Evolutionary conservation across 2,113 vertebrate genomes (phyloP).

Genomic region (Ictidomys tridecemlineatus): DNA sequence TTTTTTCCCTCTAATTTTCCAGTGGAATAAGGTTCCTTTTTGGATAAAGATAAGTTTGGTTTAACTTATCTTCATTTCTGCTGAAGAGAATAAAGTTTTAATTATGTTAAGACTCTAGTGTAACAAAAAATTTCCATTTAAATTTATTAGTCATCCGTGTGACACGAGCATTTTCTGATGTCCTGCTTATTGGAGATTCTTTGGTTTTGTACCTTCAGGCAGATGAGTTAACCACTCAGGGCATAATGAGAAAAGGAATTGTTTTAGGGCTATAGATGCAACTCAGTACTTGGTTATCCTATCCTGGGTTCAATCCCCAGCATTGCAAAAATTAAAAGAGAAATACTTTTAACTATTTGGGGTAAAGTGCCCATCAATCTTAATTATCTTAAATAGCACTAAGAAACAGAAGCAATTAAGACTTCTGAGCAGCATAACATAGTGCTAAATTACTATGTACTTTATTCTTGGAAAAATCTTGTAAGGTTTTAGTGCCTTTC

Average conservation of each 20-base stretch:
- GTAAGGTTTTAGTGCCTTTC: slow-evolving; percentile 18
- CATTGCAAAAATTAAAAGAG: too few relatives aligned
- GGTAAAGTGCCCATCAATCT: slow-evolving; percentile 29
- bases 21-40: background rate
- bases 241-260: slow-evolving; percentile 15
- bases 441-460: background rate
- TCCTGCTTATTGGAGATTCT: background rate
- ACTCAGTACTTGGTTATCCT: background rate
- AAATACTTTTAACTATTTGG: slow-evolving; percentile 26
- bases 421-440: background rate
- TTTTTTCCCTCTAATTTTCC: background rate
- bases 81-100: slow-evolving; percentile 30
- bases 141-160: slow-evolving; percentile 40
- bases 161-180: slow-evolving; percentile 30
- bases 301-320: background rate
- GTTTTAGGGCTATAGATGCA: background rate
- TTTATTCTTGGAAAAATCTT: background rate
- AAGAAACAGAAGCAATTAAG: slow-evolving; percentile 26
- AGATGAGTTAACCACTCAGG: slow-evolving; percentile 42
- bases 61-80: background rate
- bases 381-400: background rate
- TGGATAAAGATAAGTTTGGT: background rate
- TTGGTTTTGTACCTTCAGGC: slow-evolving; percentile 21
- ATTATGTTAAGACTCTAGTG: slow-evolving; percentile 5
- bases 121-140: slow-evolving; percentile 56